A percentile compares a stretch with the other conserved stretches of the same genome.
Conservation (phyloP, 37 sponge, comb jelly and placozoan species). For the Ianthella basta region DNA sequence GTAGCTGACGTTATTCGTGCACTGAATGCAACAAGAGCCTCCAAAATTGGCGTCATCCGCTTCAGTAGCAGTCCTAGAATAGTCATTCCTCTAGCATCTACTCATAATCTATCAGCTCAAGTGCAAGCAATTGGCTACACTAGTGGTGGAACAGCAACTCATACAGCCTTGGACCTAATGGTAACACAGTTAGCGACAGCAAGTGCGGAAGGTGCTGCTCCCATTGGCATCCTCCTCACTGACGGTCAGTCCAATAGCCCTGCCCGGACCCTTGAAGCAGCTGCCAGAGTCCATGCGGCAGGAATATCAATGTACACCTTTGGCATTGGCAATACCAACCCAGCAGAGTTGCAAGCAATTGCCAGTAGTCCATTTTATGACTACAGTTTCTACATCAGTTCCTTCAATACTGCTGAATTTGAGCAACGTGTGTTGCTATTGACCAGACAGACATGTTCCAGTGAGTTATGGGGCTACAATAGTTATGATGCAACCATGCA, state of each 20-base stretch:
- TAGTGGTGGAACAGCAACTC: background rate
- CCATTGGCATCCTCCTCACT: constrained; percentile 12
- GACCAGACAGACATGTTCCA: constrained; percentile 7
- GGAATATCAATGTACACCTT: constrained; percentile 22
- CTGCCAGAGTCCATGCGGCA: background rate
- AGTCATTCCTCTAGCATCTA: background rate
- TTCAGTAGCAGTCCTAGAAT: background rate
- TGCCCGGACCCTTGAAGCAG: background rate
- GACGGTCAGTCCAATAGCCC: background rate
- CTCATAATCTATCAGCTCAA: background rate
- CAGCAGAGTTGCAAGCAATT: constrained; percentile 10
- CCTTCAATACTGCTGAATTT: background rate
- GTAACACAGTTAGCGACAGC: background rate
- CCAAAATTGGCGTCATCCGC: background rate
- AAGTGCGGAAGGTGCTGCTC: background rate
- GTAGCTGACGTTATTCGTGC: background rate
- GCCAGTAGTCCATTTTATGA: constrained; percentile 1
- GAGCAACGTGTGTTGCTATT: constrained; percentile 2
- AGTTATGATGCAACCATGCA: too few relatives aligned
- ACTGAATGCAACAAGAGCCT: background rate
- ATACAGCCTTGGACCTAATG: background rate
- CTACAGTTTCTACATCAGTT: constrained; percentile 3
- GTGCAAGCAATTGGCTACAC: background rate
- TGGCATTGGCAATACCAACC: constrained; percentile 23
- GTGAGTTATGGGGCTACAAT: background rate